phyloP scores from a whole-genome alignment of 2,888 invertebrate genomes.

The Tetramorium bicarinatum region DNA sequence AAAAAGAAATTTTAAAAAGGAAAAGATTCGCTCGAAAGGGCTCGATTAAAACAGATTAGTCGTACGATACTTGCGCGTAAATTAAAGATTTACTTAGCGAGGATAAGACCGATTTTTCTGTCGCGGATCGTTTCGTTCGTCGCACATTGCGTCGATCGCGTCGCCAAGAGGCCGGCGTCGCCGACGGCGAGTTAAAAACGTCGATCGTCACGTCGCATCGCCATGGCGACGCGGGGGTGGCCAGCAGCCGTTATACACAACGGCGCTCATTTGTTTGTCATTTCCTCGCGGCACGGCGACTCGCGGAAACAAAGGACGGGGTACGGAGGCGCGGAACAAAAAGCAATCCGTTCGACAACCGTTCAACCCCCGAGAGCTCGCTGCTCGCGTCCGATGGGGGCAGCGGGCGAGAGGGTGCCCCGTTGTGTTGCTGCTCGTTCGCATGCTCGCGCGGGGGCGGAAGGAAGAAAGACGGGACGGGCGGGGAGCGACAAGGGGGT shows the following conservation, averaged over 20 bases:
- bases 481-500: conserved; percentile 67
- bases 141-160: neutral
- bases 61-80: neutral
- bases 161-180: conserved; percentile 32
- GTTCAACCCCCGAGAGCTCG: conserved; percentile 46
- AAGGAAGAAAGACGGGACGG: conserved; percentile 41
- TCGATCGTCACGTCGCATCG: conserved; percentile 70
- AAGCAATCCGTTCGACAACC: conserved; percentile 78
- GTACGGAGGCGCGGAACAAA: conserved; percentile 79
- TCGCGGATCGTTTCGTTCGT: neutral
- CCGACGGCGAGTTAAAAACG: conserved; percentile 64
- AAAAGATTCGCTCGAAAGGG: neutral
- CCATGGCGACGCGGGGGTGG: conserved; percentile 71
- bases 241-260: conserved; percentile 71
- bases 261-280: conserved; percentile 85
- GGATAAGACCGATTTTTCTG: conserved; percentile 1
- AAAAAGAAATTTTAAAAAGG: neutral
- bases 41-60: neutral
- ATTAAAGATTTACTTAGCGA: neutral
- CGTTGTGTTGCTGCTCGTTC: conserved; percentile 69
- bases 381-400: conserved; percentile 52
- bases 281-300: conserved; percentile 82
- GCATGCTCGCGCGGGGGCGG: conserved; percentile 43
- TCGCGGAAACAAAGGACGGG: conserved; percentile 81
- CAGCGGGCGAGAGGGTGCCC: conserved; percentile 61